phyloP scores from a whole-genome alignment of 2,797 vertebrate species.

The Paguma larvata region DNA sequence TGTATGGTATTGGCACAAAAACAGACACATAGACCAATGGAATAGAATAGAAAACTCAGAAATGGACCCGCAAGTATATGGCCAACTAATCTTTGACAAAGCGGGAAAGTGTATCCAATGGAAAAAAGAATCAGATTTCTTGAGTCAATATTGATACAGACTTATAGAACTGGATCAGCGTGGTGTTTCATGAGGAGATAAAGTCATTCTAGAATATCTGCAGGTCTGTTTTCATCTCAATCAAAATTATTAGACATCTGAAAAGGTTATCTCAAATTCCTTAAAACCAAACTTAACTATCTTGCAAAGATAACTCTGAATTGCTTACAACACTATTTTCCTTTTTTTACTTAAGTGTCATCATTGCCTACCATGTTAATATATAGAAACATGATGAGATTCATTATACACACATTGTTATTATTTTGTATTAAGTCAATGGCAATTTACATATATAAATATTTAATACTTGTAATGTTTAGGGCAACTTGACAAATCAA shows the following conservation, averaged over 20 bases:
- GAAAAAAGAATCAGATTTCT: not conserved
- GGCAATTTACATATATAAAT: not conserved
- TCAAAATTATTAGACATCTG: not conserved
- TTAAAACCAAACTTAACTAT: not conserved
- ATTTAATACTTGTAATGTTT: not conserved
- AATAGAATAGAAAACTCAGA: too few species aligned
- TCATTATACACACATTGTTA: not conserved
- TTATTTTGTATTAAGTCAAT: not conserved
- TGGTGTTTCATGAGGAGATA: not conserved
- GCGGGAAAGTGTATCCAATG: too few species aligned
- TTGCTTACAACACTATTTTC: not conserved
- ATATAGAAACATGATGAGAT: not conserved
- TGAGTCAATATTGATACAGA: not conserved
- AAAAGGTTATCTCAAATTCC: not conserved
- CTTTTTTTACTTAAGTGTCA: not conserved
- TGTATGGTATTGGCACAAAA: too few species aligned
- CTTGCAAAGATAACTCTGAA: not conserved
- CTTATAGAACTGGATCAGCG: not conserved
- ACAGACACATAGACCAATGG: too few species aligned
- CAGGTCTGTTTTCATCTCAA: not conserved
- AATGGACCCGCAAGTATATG: too few species aligned
- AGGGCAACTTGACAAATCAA: not conserved
- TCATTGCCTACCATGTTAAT: not conserved
- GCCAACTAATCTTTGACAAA: too few species aligned
- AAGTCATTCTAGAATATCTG: not conserved